Evolutionary conservation across 1,140 invertebrate genomes (phyloP).

Genomic region (Drosophila sechellia): DNA sequence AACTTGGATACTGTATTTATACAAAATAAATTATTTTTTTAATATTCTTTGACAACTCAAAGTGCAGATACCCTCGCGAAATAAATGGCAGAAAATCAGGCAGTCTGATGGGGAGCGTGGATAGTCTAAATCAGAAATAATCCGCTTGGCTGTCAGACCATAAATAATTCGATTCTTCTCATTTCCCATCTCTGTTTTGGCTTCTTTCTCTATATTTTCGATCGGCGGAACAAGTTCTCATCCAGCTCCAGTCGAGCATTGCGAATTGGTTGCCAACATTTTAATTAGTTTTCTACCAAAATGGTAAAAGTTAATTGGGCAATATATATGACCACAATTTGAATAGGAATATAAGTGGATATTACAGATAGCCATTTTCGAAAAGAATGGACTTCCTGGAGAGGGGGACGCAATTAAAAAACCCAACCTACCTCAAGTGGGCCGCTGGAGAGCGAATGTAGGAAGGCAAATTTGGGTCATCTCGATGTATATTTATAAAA

Average conservation of each 20-base stretch:
- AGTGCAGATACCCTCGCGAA: slow-evolving; percentile 11
- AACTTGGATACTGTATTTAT: not conserved
- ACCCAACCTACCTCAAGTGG: slow-evolving; percentile 56
- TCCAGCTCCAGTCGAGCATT: slow-evolving; percentile 32
- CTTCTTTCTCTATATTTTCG: slow-evolving; percentile 38
- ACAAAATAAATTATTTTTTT: not conserved
- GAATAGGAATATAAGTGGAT: slow-evolving; percentile 26
- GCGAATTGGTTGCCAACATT: slow-evolving; percentile 53
- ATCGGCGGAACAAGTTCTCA: slow-evolving; percentile 50
- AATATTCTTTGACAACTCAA: not conserved
- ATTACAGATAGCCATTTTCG: slow-evolving; percentile 30
- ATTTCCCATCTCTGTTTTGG: slow-evolving; percentile 10
- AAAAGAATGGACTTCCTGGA: slow-evolving; percentile 35
- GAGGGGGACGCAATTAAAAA: slow-evolving; percentile 15
- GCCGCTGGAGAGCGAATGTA: slow-evolving; percentile 8
- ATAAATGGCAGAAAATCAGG: slow-evolving; percentile 23
- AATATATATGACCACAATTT: slow-evolving; percentile 40
- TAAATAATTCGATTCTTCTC: slow-evolving; percentile 52
- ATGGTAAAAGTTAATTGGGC: slow-evolving; percentile 43
- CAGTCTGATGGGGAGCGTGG: slow-evolving; percentile 47
- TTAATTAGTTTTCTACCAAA: slow-evolving; percentile 67
- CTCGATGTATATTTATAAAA: slow-evolving; percentile 36
- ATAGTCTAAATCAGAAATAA: slow-evolving; percentile 72
- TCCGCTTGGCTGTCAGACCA: slow-evolving; percentile 66
- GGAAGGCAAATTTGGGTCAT: slow-evolving; percentile 42